Conservation (phyloP, 2,797 vertebrate genomes). For the Triplophysa bombifrons region DNA sequence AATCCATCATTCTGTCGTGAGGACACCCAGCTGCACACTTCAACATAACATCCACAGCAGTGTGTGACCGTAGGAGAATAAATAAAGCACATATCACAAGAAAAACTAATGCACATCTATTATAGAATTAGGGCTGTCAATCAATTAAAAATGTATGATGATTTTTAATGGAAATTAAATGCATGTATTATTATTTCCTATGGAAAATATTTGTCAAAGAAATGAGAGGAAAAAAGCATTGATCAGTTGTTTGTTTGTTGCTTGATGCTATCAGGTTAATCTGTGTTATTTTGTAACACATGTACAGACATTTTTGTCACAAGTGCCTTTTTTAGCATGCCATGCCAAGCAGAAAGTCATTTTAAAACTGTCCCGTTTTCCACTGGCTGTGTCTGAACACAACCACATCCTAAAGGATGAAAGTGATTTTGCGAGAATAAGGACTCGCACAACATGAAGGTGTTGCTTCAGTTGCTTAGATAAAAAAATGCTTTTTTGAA, state of each 20-base stretch:
- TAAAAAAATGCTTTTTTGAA: too few relatives aligned
- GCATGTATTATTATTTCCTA: neutral
- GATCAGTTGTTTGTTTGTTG: neutral
- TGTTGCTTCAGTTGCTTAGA: too few relatives aligned
- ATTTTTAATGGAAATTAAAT: neutral
- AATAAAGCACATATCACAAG: conserved; percentile 69
- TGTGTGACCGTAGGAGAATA: conserved; percentile 4
- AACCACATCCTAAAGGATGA: neutral
- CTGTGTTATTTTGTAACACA: too few relatives aligned
- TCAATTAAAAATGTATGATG: neutral
- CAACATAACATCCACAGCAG: neutral
- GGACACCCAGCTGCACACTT: neutral
- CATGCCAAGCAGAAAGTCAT: too few relatives aligned
- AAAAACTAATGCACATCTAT: conserved; percentile 57
- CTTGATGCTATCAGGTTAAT: too few relatives aligned
- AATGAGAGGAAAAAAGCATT: neutral
- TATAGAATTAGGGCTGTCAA: conserved; percentile 8
- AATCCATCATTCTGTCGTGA: conserved; percentile 11
- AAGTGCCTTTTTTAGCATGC: too few relatives aligned
- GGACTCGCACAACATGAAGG: too few relatives aligned
- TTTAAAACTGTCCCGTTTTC: neutral
- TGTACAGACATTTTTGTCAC: too few relatives aligned
- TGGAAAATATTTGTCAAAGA: too few relatives aligned
- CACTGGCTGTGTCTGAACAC: neutral
- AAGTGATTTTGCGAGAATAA: neutral